Evolutionary conservation across 1,140 invertebrate genomes (phyloP).

Genomic region (Acromyrmex echinatior): DNA sequence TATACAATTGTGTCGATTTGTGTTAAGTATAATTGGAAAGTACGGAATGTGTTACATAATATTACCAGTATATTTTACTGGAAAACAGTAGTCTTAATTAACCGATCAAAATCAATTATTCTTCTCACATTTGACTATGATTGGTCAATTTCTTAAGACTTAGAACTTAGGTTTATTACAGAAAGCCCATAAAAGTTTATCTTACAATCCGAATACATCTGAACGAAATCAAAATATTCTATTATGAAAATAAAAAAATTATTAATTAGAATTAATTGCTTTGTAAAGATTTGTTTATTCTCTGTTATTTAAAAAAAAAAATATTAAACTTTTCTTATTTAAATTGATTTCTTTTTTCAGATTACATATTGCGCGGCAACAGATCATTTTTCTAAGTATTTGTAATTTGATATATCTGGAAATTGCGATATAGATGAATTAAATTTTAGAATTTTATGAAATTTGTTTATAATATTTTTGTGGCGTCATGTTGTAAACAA

Average conservation of each 20-base stretch:
- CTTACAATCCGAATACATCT: neutral
- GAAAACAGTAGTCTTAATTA: too few species aligned
- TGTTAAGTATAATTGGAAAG: too few species aligned
- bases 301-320: neutral
- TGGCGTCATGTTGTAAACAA: neutral
- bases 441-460: neutral
- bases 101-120: too few species aligned
- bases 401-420: neutral
- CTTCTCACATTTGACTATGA: too few species aligned
- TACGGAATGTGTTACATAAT: too few species aligned
- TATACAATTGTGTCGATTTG: too few species aligned
- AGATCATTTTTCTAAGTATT: too few species aligned
- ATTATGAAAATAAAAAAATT: neutral
- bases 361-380: neutral
- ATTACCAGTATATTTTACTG: too few species aligned
- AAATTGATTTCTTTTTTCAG: neutral
- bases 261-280: neutral
- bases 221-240: constrained; percentile 27
- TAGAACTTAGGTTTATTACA: too few species aligned
- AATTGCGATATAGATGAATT: constrained; percentile 18
- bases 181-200: neutral
- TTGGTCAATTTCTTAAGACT: too few species aligned
- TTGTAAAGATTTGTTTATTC: neutral
- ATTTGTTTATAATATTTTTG: constrained; percentile 14
- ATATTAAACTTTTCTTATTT: constrained; percentile 1